These are phyloP conservation scores for Hedya salicella DNA, from an alignment of 2,888 invertebrate genomes.

Conservation along the genomic window DNA sequence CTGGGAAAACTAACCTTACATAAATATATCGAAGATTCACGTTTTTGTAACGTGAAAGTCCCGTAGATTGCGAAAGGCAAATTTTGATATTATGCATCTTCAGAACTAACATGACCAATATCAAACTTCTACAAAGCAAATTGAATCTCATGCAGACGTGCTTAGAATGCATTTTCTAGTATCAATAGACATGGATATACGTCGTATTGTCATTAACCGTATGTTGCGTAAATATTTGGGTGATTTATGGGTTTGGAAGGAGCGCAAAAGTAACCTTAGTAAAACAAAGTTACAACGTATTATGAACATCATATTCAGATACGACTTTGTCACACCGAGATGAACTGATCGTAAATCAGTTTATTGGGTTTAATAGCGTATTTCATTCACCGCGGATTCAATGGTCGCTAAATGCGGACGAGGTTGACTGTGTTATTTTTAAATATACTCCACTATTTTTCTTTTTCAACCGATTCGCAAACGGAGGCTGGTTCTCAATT, in stretches of 20 bases:
- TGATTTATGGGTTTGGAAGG: slow-evolving; percentile 17
- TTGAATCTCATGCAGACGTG: background rate
- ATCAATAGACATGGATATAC: background rate
- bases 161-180: background rate
- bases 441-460: background rate
- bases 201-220: background rate
- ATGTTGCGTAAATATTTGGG: slow-evolving; percentile 5
- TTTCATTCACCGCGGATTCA: slow-evolving; percentile 25
- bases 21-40: background rate
- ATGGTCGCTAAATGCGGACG: background rate
- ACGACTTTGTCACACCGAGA: background rate
- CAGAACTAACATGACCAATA: background rate
- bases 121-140: background rate
- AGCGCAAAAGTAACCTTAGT: slow-evolving; percentile 6
- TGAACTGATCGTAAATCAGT: background rate
- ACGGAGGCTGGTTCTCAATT: no score
- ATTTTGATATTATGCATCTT: background rate
- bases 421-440: background rate
- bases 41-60: background rate
- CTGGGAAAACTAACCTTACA: background rate
- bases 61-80: slow-evolving; percentile 8
- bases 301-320: background rate
- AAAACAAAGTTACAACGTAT: background rate
- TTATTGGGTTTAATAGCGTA: slow-evolving; percentile 31
- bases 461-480: no score